phyloP scores from a whole-genome alignment of 92 coral and sea anemone species.

The Galaxea fascicularis region DNA sequence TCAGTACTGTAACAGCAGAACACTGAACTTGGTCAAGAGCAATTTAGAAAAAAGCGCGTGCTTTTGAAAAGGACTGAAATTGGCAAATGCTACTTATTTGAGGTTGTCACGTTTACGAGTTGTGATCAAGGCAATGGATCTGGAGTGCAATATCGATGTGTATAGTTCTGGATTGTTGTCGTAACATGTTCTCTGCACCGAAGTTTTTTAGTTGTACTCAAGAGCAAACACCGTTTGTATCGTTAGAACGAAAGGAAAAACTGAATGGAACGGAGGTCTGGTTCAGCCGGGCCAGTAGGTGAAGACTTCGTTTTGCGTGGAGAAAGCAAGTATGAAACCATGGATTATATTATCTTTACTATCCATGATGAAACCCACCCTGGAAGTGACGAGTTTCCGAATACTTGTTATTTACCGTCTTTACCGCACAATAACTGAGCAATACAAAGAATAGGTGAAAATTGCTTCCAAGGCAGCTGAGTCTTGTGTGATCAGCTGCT shows the following conservation, averaged over 20 bases:
- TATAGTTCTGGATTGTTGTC: too few relatives aligned
- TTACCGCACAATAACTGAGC: neutral
- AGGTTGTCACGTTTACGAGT: too few relatives aligned
- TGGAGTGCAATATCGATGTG: too few relatives aligned
- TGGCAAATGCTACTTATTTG: too few relatives aligned
- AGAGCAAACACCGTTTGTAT: neutral
- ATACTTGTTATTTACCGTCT: neutral
- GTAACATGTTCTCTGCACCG: too few relatives aligned
- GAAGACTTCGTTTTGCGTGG: neutral
- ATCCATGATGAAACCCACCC: too few relatives aligned
- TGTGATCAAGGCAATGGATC: too few relatives aligned
- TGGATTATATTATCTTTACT: too few relatives aligned
- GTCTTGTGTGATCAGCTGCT: neutral
- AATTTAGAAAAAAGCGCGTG: too few relatives aligned
- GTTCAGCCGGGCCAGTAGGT: neutral
- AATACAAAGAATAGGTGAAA: neutral
- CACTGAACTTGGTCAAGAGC: too few relatives aligned
- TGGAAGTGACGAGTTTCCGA: neutral
- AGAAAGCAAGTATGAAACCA: neutral
- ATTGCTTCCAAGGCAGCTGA: neutral
- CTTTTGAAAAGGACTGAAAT: too few relatives aligned
- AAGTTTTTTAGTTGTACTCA: neutral
- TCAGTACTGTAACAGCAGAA: too few relatives aligned
- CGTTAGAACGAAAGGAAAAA: neutral
- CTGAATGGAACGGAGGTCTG: neutral